Conservation (phyloP, 2,888 invertebrate species). For the Scrobipalpa atriplicella region DNA sequence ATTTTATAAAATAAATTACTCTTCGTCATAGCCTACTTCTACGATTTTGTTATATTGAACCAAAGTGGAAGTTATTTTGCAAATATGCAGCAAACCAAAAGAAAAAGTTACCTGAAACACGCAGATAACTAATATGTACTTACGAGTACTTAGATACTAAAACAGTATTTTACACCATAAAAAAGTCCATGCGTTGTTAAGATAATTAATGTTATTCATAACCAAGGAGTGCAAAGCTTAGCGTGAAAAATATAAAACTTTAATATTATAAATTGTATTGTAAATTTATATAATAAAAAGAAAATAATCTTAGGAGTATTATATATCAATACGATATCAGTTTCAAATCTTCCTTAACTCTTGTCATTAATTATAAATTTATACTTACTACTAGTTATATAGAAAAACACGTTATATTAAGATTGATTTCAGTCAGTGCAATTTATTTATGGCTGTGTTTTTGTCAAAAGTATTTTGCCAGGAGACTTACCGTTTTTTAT, state of each 20-base stretch:
- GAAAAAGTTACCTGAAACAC: neutral
- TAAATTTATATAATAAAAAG: slow-evolving; percentile 43
- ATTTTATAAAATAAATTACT: no score
- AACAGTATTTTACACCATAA: neutral
- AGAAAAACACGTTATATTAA: slow-evolving; percentile 7
- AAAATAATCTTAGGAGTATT: slow-evolving; percentile 29
- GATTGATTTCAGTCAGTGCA: slow-evolving; percentile 1
- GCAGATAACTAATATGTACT: neutral
- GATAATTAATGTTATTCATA: slow-evolving; percentile 13
- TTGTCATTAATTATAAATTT: slow-evolving; percentile 20
- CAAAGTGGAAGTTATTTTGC: no score
- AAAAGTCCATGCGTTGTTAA: slow-evolving; percentile 1
- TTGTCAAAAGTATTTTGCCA: neutral
- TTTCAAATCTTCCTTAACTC: slow-evolving; percentile 20
- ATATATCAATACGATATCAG: slow-evolving; percentile 15
- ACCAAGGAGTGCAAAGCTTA: slow-evolving; percentile 27
- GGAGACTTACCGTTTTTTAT: neutral
- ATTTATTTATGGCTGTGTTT: neutral
- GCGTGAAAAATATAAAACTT: slow-evolving; percentile 7
- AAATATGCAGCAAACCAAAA: no score
- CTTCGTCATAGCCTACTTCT: no score
- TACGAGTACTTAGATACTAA: no score
- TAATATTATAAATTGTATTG: neutral
- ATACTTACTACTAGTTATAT: neutral
- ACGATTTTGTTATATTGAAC: no score